Evolutionary conservation across 2,113 vertebrate genomes (phyloP), one percentile per base, ranked within the genome.

Genomic region (Pampusana beccarii): DNA sequence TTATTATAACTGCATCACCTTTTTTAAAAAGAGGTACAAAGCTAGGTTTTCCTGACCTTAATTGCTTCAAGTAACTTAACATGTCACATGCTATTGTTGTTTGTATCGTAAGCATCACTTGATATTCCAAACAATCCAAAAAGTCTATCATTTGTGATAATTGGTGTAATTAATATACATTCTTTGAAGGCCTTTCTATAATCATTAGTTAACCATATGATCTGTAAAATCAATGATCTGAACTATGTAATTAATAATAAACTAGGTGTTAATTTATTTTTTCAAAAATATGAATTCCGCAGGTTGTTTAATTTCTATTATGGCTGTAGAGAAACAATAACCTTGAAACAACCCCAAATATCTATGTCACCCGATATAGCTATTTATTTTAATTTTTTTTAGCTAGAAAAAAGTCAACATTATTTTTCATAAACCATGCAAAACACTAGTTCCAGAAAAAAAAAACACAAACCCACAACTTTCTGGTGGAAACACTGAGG

Each of bases 181-280:
- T 89, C 60, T 91, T 97, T 90, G 85, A 86, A 96, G 91, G 53
- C 79, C 48, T 48, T 95, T 93, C 70, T 95, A 90, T 94, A 97
- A 97, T 96, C 75, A 96, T 95, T 88, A 97, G 74, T 67, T 92
- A 97, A 92, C 85, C 80, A 93, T 84, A 84, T 3, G 31, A 71
- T 54, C 89, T 33, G 5, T 93, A 96, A 98, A 98, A 98, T 97
- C 97, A 97, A 97, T 96, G 79, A 70, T 80, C 82, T 97, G 89
- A 93, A 96, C 36, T 70, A 79, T 56, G 70, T 93, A 85, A 95
- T 97, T 97, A 98, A 94, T 97, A 97, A 72, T 72, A 82, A 90
- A 81, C 84, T 95, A 94, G 90, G 86, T 77, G 54, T 95, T 73
- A 96, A 25, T 53, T 74, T 90, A 3, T 50, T 96, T 95, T 95